Evolutionary conservation across 1,140 invertebrate species (phyloP).

Genomic region (Ostrea edulis): DNA sequence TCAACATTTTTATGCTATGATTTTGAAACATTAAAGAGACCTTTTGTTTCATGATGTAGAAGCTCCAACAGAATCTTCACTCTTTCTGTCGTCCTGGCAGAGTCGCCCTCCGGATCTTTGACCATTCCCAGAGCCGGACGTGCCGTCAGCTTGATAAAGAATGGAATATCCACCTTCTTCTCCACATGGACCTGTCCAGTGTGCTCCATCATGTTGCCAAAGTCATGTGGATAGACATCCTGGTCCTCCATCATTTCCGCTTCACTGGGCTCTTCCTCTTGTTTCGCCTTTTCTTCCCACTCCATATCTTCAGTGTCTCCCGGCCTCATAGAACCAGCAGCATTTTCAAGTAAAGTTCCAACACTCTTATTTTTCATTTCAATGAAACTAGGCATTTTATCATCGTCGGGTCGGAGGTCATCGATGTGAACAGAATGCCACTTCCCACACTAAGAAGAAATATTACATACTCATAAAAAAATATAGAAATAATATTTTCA

Average conservation of each 20-base stretch:
- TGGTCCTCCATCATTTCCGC: slow-evolving; percentile 41
- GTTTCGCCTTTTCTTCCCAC: neutral
- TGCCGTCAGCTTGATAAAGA: slow-evolving; percentile 52
- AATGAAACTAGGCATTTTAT: slow-evolving; percentile 60
- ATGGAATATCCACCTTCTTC: slow-evolving; percentile 42
- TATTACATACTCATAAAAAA: neutral
- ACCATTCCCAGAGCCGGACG: slow-evolving; percentile 66
- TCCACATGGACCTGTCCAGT: slow-evolving; percentile 30
- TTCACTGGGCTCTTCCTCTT: neutral
- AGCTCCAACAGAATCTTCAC: slow-evolving; percentile 62
- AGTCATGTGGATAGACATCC: neutral
- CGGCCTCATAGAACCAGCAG: neutral
- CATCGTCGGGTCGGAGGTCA: slow-evolving; percentile 64
- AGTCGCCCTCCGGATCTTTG: slow-evolving; percentile 58
- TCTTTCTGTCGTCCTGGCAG: slow-evolving; percentile 60
- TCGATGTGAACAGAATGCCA: slow-evolving; percentile 77
- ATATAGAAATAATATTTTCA: neutral
- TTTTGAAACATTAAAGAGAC: neutral
- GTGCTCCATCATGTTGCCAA: neutral
- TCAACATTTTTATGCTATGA: too few species aligned
- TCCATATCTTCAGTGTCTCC: slow-evolving; percentile 23
- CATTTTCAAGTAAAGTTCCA: slow-evolving; percentile 54
- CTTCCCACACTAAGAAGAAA: slow-evolving; percentile 66
- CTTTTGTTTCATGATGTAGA: slow-evolving; percentile 44
- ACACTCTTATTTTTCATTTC: slow-evolving; percentile 60